Evolutionary conservation across 1,140 invertebrate species (phyloP).

Genomic region (Maconellicoccus hirsutus): DNA sequence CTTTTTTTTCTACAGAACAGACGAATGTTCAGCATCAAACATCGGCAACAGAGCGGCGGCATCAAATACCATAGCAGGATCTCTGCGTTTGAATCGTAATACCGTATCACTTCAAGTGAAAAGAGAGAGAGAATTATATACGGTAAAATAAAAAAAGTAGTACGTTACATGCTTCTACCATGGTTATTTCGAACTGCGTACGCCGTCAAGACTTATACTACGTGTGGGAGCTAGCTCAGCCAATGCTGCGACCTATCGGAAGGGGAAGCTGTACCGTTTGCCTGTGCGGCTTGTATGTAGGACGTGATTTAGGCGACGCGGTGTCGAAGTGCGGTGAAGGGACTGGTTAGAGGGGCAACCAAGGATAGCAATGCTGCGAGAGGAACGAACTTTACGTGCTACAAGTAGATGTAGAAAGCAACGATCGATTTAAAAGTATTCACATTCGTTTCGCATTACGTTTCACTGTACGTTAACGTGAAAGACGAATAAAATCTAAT

Average conservation of each 20-base stretch:
- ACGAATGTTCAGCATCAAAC: neutral
- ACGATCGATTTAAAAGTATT: neutral
- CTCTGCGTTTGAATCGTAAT: neutral
- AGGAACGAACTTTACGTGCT: neutral
- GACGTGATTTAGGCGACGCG: neutral
- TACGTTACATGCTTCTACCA: conserved; percentile 7
- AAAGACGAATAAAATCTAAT: no score
- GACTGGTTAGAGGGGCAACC: neutral
- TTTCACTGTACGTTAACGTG: no score
- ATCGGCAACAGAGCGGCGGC: neutral
- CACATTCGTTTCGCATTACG: neutral
- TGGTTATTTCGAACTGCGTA: neutral
- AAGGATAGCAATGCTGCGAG: neutral
- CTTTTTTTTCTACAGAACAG: no score
- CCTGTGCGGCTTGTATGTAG: neutral
- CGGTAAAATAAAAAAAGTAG: neutral
- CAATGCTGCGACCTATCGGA: neutral
- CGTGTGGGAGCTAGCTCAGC: neutral
- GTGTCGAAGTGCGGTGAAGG: neutral
- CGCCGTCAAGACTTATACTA: neutral
- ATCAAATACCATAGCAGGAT: neutral
- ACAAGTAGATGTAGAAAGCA: neutral
- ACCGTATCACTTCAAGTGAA: neutral
- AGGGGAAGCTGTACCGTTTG: neutral
- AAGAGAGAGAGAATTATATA: neutral